These are phyloP conservation scores for Scomber scombrus DNA, from an alignment of 2,113 vertebrate species.

Conservation along the genomic window DNA sequence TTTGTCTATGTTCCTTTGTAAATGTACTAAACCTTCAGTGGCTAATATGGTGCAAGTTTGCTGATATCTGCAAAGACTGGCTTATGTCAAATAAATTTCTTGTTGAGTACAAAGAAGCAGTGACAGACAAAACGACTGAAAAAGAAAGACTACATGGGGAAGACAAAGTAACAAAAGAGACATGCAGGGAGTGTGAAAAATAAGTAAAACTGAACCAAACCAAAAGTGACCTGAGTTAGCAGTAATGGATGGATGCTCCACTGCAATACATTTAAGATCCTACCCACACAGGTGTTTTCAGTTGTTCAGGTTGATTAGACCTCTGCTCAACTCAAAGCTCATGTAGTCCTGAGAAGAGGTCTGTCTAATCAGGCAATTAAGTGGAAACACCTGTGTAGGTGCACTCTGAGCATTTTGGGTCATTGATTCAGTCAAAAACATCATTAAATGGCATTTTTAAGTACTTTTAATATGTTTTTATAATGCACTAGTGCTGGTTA, in stretches of 20 bases:
- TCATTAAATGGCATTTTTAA: too few relatives aligned
- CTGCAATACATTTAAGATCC: background rate
- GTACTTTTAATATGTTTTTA: too few relatives aligned
- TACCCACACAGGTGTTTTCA: background rate
- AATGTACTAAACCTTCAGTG: background rate
- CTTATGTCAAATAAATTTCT: constrained; percentile 30
- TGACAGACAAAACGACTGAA: background rate
- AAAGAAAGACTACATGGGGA: background rate
- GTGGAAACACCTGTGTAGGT: constrained; percentile 10
- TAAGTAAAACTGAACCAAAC: background rate
- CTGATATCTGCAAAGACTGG: constrained; percentile 32
- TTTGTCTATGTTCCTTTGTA: background rate
- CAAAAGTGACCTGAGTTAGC: constrained; percentile 11
- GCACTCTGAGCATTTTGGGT: background rate
- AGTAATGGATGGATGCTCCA: background rate
- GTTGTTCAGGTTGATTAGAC: constrained; percentile 24
- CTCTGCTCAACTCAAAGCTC: background rate
- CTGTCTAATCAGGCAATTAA: constrained; percentile 1
- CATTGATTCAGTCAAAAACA: too few relatives aligned
- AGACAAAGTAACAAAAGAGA: background rate
- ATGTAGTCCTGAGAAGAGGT: background rate
- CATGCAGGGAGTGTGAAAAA: background rate
- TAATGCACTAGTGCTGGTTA: background rate
- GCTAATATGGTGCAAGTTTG: constrained; percentile 17
- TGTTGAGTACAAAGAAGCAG: constrained; percentile 13